Conservation (phyloP, 92 coral and sea anemone species). For the Actinernus sp. region DNA sequence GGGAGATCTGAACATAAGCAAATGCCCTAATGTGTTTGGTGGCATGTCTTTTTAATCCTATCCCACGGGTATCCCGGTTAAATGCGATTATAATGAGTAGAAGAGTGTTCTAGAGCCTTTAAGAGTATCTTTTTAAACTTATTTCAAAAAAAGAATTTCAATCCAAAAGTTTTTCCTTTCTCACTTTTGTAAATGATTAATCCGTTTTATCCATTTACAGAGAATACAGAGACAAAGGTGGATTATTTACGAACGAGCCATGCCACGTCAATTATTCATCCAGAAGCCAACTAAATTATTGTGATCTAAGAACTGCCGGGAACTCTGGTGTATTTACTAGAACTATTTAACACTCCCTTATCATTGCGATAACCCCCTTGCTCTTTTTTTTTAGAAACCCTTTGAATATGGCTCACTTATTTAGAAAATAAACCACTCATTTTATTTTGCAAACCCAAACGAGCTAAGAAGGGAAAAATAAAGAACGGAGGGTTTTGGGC, state of each 20-base stretch:
- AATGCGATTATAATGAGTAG: constrained; percentile 10
- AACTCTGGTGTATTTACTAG: too few species aligned
- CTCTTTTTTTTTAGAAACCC: too few species aligned
- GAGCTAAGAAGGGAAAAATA: background rate
- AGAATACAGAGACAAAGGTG: constrained; percentile 47
- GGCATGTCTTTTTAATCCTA: background rate
- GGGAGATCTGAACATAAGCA: constrained; percentile 33
- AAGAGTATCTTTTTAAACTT: too few species aligned
- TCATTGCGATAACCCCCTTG: too few species aligned
- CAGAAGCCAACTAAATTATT: constrained; percentile 33
- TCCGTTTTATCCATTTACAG: background rate
- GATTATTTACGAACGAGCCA: constrained; percentile 74
- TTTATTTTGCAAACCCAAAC: background rate
- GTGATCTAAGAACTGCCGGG: constrained; percentile 2
- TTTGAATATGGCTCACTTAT: constrained; percentile 28
- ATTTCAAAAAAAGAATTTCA: too few species aligned
- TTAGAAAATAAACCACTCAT: background rate
- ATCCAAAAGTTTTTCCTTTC: background rate
- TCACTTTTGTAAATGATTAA: background rate
- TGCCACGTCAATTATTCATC: constrained; percentile 93
- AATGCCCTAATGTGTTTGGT: background rate
- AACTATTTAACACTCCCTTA: too few species aligned
- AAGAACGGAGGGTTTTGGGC: background rate
- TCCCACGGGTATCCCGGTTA: constrained; percentile 38
- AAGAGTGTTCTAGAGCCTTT: too few species aligned